A percentile compares a stretch with the other conserved stretches of the same genome.
These are phyloP conservation scores for Uloborus diversus DNA, from an alignment of 1,140 invertebrate species.

Conservation along the genomic window DNA sequence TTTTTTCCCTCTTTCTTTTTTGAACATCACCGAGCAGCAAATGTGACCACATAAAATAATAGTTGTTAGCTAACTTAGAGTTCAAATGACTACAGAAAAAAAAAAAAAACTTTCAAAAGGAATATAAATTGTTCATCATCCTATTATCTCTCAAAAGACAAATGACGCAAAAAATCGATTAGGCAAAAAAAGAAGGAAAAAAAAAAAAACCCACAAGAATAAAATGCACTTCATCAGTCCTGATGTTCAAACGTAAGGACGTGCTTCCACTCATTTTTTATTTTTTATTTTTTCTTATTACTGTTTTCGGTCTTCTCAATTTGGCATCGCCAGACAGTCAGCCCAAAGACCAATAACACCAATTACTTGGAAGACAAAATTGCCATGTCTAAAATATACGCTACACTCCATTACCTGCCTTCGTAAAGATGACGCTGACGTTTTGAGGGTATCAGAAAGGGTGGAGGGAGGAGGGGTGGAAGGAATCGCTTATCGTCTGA, in stretches of 20 bases:
- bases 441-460: background rate
- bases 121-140: too few species aligned
- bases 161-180: slow-evolving; percentile 25
- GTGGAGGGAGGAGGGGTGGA: background rate
- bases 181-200: background rate
- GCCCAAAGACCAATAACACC: slow-evolving; percentile 3
- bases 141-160: too few species aligned
- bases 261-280: background rate
- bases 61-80: too few species aligned
- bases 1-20: too few species aligned
- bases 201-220: background rate
- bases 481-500: background rate
- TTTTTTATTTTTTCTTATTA: background rate
- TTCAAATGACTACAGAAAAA: too few species aligned
- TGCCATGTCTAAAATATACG: slow-evolving; percentile 15
- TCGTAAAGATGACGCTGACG: background rate
- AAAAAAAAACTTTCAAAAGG: too few species aligned
- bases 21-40: too few species aligned
- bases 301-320: background rate
- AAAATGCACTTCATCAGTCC: background rate
- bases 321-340: slow-evolving; percentile 15
- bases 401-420: slow-evolving; percentile 33
- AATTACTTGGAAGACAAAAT: slow-evolving; percentile 29
- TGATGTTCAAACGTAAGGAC: slow-evolving; percentile 20
- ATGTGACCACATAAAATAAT: too few species aligned